Percentiles rank a stretch among this genome's conserved stretches.
Evolutionary conservation across 2,113 vertebrate genomes (phyloP).

Genomic region (Labeo rohita): DNA sequence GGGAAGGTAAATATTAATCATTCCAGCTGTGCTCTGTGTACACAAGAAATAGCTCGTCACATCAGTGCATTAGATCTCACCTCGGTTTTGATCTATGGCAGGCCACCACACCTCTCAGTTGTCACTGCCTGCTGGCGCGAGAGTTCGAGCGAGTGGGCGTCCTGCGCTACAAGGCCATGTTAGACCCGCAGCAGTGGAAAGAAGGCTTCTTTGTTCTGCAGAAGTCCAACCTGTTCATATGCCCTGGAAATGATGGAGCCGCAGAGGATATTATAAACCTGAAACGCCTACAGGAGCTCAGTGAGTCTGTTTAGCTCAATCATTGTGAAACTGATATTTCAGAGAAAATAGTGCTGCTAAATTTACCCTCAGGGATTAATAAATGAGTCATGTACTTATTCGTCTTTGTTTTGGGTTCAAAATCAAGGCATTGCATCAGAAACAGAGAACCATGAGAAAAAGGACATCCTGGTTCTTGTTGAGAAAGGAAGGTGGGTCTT

Average conservation of each 20-base stretch:
- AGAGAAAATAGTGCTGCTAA: not conserved
- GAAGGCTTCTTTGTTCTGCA: constrained; percentile 91
- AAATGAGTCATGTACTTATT: not conserved
- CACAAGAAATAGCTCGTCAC: not conserved
- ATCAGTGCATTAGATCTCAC: constrained; percentile 6
- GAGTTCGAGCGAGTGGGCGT: constrained; percentile 90
- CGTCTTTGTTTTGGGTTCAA: constrained; percentile 14
- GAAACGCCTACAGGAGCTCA: constrained; percentile 93
- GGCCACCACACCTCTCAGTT: constrained; percentile 90
- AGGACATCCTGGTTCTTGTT: constrained; percentile 90
- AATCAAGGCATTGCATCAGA: constrained; percentile 81
- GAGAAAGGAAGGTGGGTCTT: constrained; percentile 90
- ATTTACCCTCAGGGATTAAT: not conserved
- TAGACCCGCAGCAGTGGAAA: constrained; percentile 90
- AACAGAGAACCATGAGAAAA: constrained; percentile 86
- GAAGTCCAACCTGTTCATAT: constrained; percentile 95
- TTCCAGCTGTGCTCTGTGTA: not conserved
- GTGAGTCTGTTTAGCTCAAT: constrained; percentile 74
- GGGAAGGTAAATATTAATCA: constrained; percentile 81
- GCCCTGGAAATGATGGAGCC: constrained; percentile 78
- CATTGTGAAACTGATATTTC: not conserved
- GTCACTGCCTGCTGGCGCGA: constrained; percentile 89
- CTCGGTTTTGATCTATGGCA: constrained; percentile 58
- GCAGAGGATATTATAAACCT: constrained; percentile 95
- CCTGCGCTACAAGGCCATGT: constrained; percentile 88